Evolutionary conservation across 2,888 invertebrate genomes (phyloP).

Genomic region (Ochropleura leucogaster): DNA sequence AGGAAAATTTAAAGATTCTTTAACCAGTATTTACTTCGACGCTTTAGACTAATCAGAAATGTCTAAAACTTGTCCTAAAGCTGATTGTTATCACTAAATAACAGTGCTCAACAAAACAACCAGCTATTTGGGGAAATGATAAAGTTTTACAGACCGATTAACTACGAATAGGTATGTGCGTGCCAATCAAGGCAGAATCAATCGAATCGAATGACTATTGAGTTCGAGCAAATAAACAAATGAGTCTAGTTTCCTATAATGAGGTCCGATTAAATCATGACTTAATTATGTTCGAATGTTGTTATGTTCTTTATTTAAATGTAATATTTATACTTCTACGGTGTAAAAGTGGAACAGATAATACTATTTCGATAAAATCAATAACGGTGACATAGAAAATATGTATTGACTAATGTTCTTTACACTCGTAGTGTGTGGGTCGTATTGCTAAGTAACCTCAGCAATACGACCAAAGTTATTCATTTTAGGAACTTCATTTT

Average conservation of each 20-base stretch:
- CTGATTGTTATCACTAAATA: constrained; percentile 40
- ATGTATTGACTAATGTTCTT: constrained; percentile 7
- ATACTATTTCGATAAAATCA: constrained; percentile 47
- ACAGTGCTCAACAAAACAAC: constrained; percentile 26
- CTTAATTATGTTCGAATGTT: not conserved
- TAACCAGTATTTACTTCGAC: not conserved
- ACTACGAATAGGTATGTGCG: constrained; percentile 36
- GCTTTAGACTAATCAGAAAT: not conserved
- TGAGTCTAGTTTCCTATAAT: constrained; percentile 21
- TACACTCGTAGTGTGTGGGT: constrained; percentile 8
- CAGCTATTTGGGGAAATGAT: constrained; percentile 23
- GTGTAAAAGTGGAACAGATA: constrained; percentile 13
- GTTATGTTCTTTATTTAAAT: constrained; percentile 14
- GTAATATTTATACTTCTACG: constrained; percentile 1
- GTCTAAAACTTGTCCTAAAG: not conserved
- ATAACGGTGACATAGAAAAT: constrained; percentile 34
- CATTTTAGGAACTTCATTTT: constrained; percentile 15
- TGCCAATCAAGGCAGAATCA: constrained; percentile 54
- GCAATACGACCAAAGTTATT: constrained; percentile 31
- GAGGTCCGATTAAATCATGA: constrained; percentile 34
- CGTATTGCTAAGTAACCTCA: too few relatives aligned
- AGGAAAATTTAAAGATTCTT: too few relatives aligned
- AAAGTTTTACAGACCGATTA: constrained; percentile 50
- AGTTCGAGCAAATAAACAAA: constrained; percentile 34
- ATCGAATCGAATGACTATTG: constrained; percentile 49